Base-by-base conservation (phyloP, 2,113 vertebrate species). In the Indicator indicator region DNA sequence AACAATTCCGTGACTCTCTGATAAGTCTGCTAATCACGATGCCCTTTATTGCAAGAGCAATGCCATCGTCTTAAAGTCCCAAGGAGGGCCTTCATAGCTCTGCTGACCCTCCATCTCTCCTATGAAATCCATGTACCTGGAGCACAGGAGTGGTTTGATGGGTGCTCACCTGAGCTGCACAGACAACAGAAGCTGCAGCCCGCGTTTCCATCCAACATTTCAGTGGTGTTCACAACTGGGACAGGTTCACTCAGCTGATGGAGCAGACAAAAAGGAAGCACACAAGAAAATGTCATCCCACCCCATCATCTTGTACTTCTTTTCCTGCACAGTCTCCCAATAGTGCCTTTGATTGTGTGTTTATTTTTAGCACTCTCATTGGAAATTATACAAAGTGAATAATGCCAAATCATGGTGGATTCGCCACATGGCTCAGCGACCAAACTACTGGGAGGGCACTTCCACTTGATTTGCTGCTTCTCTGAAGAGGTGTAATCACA, bases 401-500 rank as follows among this genome's bases (percentile, higher is more conserved):
- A 80, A 90, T n/a, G 85, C 76, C 86, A 36, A 86, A 75, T 86
- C 93, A 65, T 11, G 27, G 70, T 12, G 54, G 75, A 93, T 55
- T 44, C 24, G 44, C 80, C 18, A 4, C 72, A 63, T 2, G 2
- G 83, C 88, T 93, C 81, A 44, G 80, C 80, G 91, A 88, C 73
- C 69, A 81, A 70, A 72, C 85, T 77, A 94, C 65, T 27, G 88
- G 85, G 92, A 95, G 95, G 91, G 95, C 86, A 95, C 69, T 73
- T 90, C 91, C 93, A 95, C 94, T 95, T 86, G 88, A 94, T 95
- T 95, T 93, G 93, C 90, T 92, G 92, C 46, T 95, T 96, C 94
- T 95, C 94, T 95, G 73, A 93, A 94, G 94, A 96, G 91, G 44
- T 93, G 90, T 93, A 96, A 96, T 96, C 95, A 95, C 88, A 69